Base-by-base conservation (phyloP, 1,140 invertebrate species). In the Laupala kohalensis region DNA sequence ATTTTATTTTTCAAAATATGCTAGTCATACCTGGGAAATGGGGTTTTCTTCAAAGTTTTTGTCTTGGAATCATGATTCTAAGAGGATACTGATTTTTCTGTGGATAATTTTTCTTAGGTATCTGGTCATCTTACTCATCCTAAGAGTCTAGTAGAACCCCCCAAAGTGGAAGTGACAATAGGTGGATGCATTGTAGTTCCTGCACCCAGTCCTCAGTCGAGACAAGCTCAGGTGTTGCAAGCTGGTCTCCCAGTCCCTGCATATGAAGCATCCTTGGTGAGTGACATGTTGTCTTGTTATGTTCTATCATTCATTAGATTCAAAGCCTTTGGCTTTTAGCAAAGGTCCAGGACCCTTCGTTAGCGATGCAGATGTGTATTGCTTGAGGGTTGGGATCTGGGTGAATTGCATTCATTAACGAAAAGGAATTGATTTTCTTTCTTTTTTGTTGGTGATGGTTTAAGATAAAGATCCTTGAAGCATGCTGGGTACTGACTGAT, bases 201-300 rank as follows among this genome's bases (percentile, higher is more conserved):
- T 24, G 83, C 87, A 66, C 85, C 88, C 2, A 88, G 84, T 74
- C 82, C 84, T 75, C 79, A 81, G 23, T 15, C 65, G 3, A 26
- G 69, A 5, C 64, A 72, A 19, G 63, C 28, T 25, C 72, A 82
- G 75, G 80, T 82, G 73, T 77, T 84, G 72, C 84, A 82, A 64
- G 77, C 82, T 15, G 84, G 82, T 5, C 83, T 89, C 73, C 82
- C 86, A 4, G 82, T 87, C 70, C 80, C 86, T 15, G 79, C 85
- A 19, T 90, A 86, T 72, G 88, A 89, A 75, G 81, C 86, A 12
- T 85, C 84, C 76, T 77, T 92, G 88, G 91, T 93, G 82, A 89
- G 87, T 85, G 81, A 70, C 80, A 80, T 71, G 78, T 83, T 30
- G 15, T 5, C 25, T 6, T 28, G 27, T 63, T 69, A 69, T 19